Percentiles rank a stretch among this genome's conserved stretches.
Conservation (phyloP, 1,140 invertebrate genomes). For the Stegodyphus mimosarum region DNA sequence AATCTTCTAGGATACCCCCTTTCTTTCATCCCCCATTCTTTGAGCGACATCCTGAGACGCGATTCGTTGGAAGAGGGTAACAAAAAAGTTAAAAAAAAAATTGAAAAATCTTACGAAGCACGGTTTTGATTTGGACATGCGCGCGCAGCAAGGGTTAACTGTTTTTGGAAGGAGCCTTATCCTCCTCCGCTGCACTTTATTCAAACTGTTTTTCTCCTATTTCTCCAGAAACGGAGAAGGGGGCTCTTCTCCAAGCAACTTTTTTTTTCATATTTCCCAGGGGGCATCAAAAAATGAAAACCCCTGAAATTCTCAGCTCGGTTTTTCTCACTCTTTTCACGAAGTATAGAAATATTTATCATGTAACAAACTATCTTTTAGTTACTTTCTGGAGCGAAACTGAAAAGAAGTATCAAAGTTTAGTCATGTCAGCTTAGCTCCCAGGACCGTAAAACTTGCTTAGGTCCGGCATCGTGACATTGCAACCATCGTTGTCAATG, state of each 20-base stretch:
- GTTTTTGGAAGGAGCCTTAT: constrained; percentile 12
- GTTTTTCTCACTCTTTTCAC: too few species aligned
- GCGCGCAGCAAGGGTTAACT: constrained; percentile 25
- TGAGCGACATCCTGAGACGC: constrained; percentile 33
- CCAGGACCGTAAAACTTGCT: too few species aligned
- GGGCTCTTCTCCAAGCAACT: too few species aligned
- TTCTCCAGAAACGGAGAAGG: neutral
- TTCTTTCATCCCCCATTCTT: neutral
- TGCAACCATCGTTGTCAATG: too few species aligned
- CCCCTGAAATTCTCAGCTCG: neutral
- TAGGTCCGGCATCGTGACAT: too few species aligned
- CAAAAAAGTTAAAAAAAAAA: constrained; percentile 2
- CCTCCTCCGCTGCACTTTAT: constrained; percentile 23
- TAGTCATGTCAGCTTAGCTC: too few species aligned
- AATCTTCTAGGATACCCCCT: neutral
- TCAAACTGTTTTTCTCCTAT: constrained; percentile 33
- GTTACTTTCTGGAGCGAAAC: too few species aligned
- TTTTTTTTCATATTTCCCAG: neutral
- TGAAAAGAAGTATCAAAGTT: too few species aligned
- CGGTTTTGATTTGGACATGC: constrained; percentile 21
- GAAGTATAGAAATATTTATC: too few species aligned
- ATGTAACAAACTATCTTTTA: too few species aligned
- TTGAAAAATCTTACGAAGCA: constrained; percentile 13
- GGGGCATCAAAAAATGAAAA: constrained; percentile 4
- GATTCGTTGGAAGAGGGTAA: constrained; percentile 31